phyloP scores from a whole-genome alignment of 2,797 vertebrate genomes.

The Leuciscus waleckii region DNA sequence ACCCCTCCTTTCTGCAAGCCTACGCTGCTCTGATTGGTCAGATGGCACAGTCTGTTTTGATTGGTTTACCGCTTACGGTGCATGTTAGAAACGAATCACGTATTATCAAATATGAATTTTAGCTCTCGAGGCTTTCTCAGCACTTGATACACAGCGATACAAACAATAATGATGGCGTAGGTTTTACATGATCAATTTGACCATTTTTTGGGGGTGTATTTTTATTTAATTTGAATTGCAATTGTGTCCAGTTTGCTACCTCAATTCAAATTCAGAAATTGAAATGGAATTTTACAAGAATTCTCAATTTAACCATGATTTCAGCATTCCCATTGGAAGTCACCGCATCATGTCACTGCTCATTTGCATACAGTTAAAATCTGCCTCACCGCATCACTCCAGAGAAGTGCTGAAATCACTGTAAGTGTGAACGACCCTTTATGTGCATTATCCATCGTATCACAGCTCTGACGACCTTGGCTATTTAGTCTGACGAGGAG shows the following conservation, averaged over 20 bases:
- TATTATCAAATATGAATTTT: background rate
- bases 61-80: background rate
- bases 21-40: background rate
- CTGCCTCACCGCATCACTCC: background rate
- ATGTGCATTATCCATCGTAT: background rate
- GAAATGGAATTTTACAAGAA: background rate
- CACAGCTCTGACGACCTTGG: slow-evolving; percentile 2
- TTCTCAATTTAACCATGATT: background rate
- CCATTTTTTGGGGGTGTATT: background rate
- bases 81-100: background rate
- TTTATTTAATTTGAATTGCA: background rate
- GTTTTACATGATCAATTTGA: background rate
- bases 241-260: background rate
- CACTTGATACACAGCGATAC: background rate
- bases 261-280: background rate
- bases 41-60: background rate
- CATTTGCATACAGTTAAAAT: slow-evolving; percentile 2
- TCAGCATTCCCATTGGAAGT: background rate
- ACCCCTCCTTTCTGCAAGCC: background rate
- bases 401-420: background rate
- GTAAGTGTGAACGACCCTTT: background rate
- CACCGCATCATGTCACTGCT: background rate
- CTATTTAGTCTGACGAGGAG: background rate
- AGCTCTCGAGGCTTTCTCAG: background rate
- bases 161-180: background rate